These are phyloP conservation scores for Drosophila paramelanica DNA, from an alignment of 2,888 invertebrate species.

Conservation along the genomic window DNA sequence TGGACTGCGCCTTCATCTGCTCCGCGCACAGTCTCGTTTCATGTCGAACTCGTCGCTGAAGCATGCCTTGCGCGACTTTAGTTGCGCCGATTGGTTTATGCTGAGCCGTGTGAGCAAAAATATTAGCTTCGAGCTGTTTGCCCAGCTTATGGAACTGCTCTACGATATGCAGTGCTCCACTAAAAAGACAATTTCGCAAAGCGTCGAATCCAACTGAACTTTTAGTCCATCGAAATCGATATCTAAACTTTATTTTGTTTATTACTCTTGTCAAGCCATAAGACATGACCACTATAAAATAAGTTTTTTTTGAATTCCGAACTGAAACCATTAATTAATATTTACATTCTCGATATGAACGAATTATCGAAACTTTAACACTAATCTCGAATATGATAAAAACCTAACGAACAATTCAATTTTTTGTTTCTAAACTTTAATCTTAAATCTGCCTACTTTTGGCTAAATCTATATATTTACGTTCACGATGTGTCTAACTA, in stretches of 20 bases:
- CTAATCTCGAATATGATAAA: constrained; percentile 6
- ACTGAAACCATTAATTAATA: constrained; percentile 11
- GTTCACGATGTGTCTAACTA: background rate
- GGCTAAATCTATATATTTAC: background rate
- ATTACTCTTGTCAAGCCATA: background rate
- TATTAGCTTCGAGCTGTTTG: constrained; percentile 89
- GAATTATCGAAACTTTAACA: constrained; percentile 47
- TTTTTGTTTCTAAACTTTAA: constrained; percentile 3
- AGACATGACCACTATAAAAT: constrained; percentile 10
- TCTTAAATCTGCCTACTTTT: background rate
- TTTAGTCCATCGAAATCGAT: background rate
- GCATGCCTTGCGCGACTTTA: constrained; percentile 65
- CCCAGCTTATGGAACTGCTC: constrained; percentile 87
- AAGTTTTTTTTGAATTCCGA: constrained; percentile 7
- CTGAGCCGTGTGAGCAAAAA: constrained; percentile 91
- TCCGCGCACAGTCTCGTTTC: constrained; percentile 70
- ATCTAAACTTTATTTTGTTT: background rate
- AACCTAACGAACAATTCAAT: background rate
- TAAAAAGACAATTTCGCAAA: constrained; percentile 18
- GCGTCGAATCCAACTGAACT: constrained; percentile 43
- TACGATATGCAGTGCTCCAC: constrained; percentile 29
- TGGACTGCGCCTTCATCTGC: constrained; percentile 74
- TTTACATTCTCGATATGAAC: constrained; percentile 43
- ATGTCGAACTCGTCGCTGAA: constrained; percentile 67
- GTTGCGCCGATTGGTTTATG: constrained; percentile 92